Conservation (phyloP, 1,140 invertebrate genomes). For the Anthonomus grandis region DNA sequence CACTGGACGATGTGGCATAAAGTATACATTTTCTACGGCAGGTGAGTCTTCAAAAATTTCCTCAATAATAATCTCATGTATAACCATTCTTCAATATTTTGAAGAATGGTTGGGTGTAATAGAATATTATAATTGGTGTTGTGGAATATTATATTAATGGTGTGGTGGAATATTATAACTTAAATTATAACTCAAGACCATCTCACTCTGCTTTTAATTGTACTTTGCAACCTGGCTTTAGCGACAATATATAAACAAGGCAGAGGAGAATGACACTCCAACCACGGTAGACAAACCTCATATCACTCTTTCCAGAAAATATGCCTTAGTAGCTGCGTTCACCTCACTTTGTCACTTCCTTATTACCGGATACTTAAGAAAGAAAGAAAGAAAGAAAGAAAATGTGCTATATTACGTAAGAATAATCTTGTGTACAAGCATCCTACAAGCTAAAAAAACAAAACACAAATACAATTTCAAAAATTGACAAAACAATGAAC, state of each 20-base stretch:
- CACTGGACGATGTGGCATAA: conserved; percentile 29
- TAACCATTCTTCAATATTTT: conserved; percentile 28
- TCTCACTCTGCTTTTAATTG: background rate
- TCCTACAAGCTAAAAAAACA: no score
- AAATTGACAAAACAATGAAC: no score
- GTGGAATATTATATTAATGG: no score
- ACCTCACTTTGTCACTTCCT: background rate
- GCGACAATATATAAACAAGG: conserved; percentile 8
- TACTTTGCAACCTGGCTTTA: conserved; percentile 10
- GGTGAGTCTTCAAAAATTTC: background rate
- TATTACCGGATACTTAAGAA: background rate
- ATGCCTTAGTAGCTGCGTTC: background rate
- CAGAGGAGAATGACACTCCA: background rate
- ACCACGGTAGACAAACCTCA: conserved; percentile 10
- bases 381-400: no score
- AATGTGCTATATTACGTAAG: no score
- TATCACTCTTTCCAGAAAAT: conserved; percentile 17
- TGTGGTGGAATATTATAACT: no score
- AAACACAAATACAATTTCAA: no score
- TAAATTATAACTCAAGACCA: conserved; percentile 12
- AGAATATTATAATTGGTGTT: no score
- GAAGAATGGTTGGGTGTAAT: no score
- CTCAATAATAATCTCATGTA: conserved; percentile 32
- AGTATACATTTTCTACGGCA: conserved; percentile 11
- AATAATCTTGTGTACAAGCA: no score